These are phyloP conservation scores for Nothocercus julius DNA, from an alignment of 2,113 vertebrate species.

Conservation along the genomic window DNA sequence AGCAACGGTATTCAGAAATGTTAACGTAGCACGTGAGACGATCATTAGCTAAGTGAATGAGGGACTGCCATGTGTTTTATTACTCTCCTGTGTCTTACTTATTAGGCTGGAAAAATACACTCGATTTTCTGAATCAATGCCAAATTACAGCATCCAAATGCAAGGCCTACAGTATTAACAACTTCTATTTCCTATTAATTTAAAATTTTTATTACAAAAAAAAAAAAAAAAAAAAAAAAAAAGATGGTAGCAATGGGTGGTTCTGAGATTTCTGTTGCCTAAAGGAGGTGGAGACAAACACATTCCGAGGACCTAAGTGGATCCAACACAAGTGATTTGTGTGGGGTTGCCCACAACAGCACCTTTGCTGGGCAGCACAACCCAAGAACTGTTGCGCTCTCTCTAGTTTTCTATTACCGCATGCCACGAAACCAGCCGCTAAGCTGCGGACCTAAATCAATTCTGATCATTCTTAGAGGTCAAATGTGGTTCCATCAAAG, in stretches of 20 bases:
- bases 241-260: background rate
- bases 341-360: background rate
- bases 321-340: background rate
- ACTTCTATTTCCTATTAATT: background rate
- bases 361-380: accelerated
- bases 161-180: background rate
- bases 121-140: background rate
- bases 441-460: background rate
- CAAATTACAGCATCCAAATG: background rate
- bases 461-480: background rate
- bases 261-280: background rate
- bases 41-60: background rate
- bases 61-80: background rate
- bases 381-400: background rate
- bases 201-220: background rate
- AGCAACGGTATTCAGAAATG: background rate
- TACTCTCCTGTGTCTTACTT: background rate
- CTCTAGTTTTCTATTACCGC: background rate
- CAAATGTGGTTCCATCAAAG: background rate
- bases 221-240: background rate
- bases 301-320: background rate
- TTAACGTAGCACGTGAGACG: background rate
- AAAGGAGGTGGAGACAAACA: background rate
- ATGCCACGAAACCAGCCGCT: accelerated
- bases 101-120: background rate